Base-by-base conservation (phyloP, 2,888 invertebrate species). In the Pollenia amentaria region DNA sequence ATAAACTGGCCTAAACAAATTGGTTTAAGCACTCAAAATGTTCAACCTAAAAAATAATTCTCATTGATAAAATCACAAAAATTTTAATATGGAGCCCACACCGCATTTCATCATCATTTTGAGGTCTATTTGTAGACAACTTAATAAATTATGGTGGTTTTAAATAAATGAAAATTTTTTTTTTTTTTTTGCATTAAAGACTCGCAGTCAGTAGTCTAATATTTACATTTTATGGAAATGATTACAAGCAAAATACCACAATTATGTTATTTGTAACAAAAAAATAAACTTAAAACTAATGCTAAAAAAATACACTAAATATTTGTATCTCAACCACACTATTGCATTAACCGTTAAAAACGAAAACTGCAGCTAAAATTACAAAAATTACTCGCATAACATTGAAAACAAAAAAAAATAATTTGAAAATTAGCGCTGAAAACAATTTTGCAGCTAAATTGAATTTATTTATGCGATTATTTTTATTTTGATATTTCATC, bases 361-460 rank as follows among this genome's bases (percentile, higher is more conserved):
- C 42, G 42, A 75, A 75, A 75, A 75, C 18, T 64, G 40, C 42
- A 64, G 51, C 18, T 29, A 3, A 51, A 51, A 38, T 62, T n/a
- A n/a, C 16, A 12, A 78, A 57, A 78, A 46, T n/a, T 69, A 21
- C 3, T 48, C 51, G n/a, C 40, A 14, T 60, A 78, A 18, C 21
- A 42, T 51, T 79, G 16, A 64, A 77, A 77, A n/a, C 12, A 42
- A 53, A 69, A 57, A 69, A 64, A 60, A 44, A 53, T 64, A 65
- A 57, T 48, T 51, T 70, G 4, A 55, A 82, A 77, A 77, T 70
- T 46, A 57, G 38, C 53, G 48, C 42, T 69, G 10, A 60, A 78
- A 73, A n/a, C 38, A 78, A 78, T 78, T 29, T 84, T 78, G 78
- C 57, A 21, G 64, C n/a, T 55, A 77, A 77, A 77, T 77, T 83